Evolutionary conservation across 1,140 invertebrate species (phyloP).

Genomic region (Drosophila kikkawai): DNA sequence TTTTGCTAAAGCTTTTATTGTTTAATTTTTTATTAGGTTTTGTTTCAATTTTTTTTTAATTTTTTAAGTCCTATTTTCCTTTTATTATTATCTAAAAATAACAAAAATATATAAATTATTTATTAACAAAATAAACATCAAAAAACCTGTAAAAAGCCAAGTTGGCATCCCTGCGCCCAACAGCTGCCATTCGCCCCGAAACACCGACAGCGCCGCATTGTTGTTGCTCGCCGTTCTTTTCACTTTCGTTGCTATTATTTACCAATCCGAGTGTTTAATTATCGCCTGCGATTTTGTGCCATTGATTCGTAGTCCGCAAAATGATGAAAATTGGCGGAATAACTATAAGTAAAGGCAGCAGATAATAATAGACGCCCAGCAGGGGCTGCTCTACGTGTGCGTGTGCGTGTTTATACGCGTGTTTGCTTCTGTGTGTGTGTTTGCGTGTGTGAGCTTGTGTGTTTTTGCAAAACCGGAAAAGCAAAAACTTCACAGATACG

Average conservation of each 20-base stretch:
- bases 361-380: constrained; percentile 65
- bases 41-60: not conserved
- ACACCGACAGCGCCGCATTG: constrained; percentile 22
- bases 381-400: constrained; percentile 16
- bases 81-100: no score
- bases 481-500: constrained; percentile 36
- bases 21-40: not conserved
- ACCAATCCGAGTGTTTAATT: constrained; percentile 53
- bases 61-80: not conserved
- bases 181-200: constrained; percentile 41
- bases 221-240: constrained; percentile 67
- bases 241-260: constrained; percentile 68
- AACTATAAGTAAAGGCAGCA: constrained; percentile 48
- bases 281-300: constrained; percentile 47
- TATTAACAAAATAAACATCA: not conserved
- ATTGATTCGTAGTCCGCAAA: constrained; percentile 30
- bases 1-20: not conserved
- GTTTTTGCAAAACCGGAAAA: constrained; percentile 59
- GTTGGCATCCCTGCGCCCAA: not conserved
- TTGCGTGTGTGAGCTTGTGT: constrained; percentile 16
- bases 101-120: not conserved
- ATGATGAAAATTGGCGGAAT: constrained; percentile 53
- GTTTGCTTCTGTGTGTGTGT: not conserved
- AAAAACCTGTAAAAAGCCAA: not conserved
- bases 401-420: not conserved